Percentiles rank a stretch among this genome's conserved stretches.
These are phyloP conservation scores for Drosophila rubida DNA, from an alignment of 2,888 invertebrate genomes.

Conservation along the genomic window DNA sequence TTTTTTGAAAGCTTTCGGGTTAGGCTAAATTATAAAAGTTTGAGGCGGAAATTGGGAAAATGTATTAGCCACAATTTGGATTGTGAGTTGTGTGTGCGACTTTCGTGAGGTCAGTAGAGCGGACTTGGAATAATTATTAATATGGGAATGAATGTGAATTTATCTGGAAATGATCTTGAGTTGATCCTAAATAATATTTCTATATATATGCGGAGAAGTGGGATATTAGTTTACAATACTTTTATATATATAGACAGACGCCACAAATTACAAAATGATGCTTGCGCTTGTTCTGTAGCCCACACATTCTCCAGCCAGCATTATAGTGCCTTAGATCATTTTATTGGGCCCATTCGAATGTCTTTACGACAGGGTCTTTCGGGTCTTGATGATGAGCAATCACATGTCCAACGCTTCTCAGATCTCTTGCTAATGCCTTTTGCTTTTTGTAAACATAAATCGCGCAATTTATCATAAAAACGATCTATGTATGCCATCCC, in stretches of 20 bases:
- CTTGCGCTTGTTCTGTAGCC: constrained; percentile 29
- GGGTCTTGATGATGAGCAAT: constrained; percentile 38
- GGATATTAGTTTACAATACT: constrained; percentile 7
- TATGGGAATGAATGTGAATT: not conserved
- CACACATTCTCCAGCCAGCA: constrained; percentile 32
- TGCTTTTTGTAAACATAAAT: constrained; percentile 50
- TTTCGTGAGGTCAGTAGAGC: constrained; percentile 21
- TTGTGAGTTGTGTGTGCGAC: not conserved
- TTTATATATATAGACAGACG: constrained; percentile 7
- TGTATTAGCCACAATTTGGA: constrained; percentile 1
- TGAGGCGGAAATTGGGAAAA: constrained; percentile 43
- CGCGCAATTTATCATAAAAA: constrained; percentile 52
- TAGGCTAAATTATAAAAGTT: constrained; percentile 13
- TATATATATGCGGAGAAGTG: not conserved
- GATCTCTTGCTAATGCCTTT: constrained; percentile 28
- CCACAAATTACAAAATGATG: constrained; percentile 30
- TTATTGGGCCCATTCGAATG: constrained; percentile 32
- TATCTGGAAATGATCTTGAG: not conserved
- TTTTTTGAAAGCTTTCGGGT: constrained; percentile 42
- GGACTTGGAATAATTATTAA: not conserved
- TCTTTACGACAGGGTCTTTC: constrained; percentile 37
- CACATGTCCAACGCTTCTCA: constrained; percentile 17
- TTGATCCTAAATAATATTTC: not conserved
- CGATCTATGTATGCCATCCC: constrained; percentile 20
- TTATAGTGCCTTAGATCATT: constrained; percentile 34